Evolutionary conservation across 2,888 invertebrate genomes (phyloP).

Genomic region (Eurytoma californica): DNA sequence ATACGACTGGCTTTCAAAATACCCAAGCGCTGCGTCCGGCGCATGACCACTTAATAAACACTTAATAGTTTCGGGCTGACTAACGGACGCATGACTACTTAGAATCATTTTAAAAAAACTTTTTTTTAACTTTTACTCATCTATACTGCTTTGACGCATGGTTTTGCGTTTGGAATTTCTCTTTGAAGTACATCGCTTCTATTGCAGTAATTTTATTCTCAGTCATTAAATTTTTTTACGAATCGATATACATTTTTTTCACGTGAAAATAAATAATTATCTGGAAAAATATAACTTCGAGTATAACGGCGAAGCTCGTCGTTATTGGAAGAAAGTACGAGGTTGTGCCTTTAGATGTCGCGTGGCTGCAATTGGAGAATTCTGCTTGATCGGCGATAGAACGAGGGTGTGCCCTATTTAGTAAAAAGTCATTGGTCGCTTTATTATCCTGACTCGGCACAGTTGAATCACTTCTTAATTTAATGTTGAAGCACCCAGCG

Average conservation of each 20-base stretch:
- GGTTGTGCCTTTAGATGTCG: constrained; percentile 39
- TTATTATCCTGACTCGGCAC: too few relatives aligned
- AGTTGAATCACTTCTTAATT: not conserved
- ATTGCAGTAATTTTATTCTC: not conserved
- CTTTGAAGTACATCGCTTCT: not conserved
- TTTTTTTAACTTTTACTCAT: not conserved
- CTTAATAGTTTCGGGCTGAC: not conserved
- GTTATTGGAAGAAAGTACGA: constrained; percentile 24
- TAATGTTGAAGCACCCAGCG: not conserved
- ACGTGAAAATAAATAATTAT: not conserved
- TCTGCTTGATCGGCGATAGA: constrained; percentile 2
- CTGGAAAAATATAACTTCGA: not conserved
- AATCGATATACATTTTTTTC: not conserved
- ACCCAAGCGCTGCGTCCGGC: not conserved
- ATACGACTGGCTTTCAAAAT: not conserved
- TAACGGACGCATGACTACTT: not conserved
- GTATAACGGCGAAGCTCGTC: constrained; percentile 9
- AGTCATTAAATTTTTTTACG: not conserved
- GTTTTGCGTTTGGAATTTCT: not conserved
- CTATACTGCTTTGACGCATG: not conserved
- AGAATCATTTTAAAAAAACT: not conserved
- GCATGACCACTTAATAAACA: not conserved
- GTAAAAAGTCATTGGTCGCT: not conserved
- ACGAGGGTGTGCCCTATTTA: constrained; percentile 14
- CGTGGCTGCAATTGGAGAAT: not conserved